Evolutionary conservation across 2,113 vertebrate species (phyloP).

Genomic region (Pholis gunnellus): DNA sequence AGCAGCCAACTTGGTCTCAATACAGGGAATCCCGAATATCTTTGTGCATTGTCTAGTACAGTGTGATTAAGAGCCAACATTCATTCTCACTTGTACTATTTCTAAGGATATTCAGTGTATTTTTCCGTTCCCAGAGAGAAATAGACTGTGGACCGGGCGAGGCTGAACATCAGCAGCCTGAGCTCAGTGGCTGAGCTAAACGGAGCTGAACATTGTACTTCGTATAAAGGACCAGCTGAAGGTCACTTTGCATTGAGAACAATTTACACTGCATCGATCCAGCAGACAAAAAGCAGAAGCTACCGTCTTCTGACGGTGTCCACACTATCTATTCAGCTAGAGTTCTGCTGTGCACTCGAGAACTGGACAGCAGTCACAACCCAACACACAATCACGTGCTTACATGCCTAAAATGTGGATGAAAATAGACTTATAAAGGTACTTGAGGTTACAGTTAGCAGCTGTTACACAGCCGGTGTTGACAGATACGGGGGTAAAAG

Average conservation of each 20-base stretch:
- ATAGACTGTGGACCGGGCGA: not conserved
- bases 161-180: not conserved
- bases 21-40: not conserved
- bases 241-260: slow-evolving; percentile 31
- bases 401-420: not conserved
- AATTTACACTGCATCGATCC: slow-evolving; percentile 16
- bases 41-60: not conserved
- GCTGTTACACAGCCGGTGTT: not conserved
- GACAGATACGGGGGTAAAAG: not conserved
- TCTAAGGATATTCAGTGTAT: not conserved
- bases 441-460: no score
- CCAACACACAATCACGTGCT: not conserved
- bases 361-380: not conserved
- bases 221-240: slow-evolving; percentile 10
- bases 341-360: not conserved
- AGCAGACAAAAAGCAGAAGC: not conserved
- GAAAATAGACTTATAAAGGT: not conserved
- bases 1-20: not conserved
- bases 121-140: not conserved
- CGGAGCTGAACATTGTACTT: not conserved
- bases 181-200: slow-evolving; percentile 6
- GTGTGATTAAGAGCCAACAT: not conserved
- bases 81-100: not conserved
- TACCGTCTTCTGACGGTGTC: not conserved
- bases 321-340: not conserved